These are phyloP conservation scores for Brachycybe producta DNA, from an alignment of 2,888 invertebrate genomes.

Conservation along the genomic window DNA sequence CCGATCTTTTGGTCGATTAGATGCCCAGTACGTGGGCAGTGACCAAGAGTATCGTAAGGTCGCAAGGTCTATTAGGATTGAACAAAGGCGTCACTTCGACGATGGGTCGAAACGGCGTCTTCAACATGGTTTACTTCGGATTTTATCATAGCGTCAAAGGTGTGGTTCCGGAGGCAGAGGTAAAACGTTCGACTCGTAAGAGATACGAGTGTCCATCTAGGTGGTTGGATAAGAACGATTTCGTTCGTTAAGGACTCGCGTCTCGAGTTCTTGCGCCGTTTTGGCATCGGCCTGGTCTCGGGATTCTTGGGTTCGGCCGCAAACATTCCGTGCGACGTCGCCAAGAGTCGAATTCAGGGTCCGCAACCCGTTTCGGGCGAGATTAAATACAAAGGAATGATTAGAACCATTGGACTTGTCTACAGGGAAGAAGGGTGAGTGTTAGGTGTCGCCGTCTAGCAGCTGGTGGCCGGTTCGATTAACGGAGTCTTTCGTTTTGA, in stretches of 20 bases:
- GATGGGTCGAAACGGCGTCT: conserved; percentile 73
- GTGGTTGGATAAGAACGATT: not conserved
- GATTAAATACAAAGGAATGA: conserved; percentile 65
- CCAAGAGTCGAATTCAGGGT: conserved; percentile 88
- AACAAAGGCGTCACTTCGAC: conserved; percentile 83
- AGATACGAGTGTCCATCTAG: not conserved
- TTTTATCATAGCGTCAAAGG: conserved; percentile 86
- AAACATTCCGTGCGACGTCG: conserved; percentile 93
- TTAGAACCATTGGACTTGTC: conserved; percentile 56
- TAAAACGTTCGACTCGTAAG: conserved; percentile 18
- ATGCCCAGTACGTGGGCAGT: conserved; percentile 61
- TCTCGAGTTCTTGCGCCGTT: conserved; percentile 48
- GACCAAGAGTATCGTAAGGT: conserved; percentile 61
- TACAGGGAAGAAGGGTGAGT: conserved; percentile 78
- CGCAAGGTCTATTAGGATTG: conserved; percentile 70
- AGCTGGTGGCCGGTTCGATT: not conserved
- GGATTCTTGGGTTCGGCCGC: conserved; percentile 73
- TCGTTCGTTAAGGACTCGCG: conserved; percentile 10
- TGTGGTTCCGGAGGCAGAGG: conserved; percentile 33
- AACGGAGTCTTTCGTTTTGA: conserved; percentile 30
- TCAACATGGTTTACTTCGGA: conserved; percentile 89
- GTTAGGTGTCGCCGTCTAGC: not conserved
- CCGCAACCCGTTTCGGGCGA: conserved; percentile 61
- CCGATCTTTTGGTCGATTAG: conserved; percentile 7
- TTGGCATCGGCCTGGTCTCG: conserved; percentile 70